These are phyloP conservation scores for Cyrtonyx montezumae DNA, from an alignment of 2,113 vertebrate genomes.

Conservation along the genomic window DNA sequence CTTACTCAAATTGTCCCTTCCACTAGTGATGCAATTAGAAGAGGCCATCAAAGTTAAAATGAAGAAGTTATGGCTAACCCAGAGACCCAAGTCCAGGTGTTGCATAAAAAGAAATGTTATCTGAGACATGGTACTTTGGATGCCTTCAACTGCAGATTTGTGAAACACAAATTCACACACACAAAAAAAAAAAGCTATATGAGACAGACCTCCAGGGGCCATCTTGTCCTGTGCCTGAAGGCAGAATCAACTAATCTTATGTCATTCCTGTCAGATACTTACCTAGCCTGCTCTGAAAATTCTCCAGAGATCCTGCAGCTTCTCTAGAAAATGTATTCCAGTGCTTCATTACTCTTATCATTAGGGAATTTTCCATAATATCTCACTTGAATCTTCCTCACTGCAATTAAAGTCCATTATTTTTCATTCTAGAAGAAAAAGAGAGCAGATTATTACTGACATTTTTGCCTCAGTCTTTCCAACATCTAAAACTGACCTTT, in stretches of 20 bases:
- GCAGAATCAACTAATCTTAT: background rate
- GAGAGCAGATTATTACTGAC: background rate
- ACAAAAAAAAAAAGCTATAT: background rate
- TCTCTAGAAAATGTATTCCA: background rate
- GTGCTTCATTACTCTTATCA: background rate
- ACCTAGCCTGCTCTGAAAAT: background rate
- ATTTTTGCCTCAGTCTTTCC: background rate
- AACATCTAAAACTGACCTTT: background rate
- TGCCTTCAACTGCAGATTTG: background rate
- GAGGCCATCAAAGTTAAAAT: background rate
- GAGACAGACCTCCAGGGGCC: background rate
- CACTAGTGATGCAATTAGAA: background rate
- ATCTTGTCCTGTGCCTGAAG: background rate
- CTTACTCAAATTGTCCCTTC: background rate
- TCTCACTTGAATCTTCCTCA: background rate
- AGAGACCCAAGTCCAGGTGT: background rate
- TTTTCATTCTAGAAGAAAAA: background rate
- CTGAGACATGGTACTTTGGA: background rate
- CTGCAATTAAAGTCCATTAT: background rate
- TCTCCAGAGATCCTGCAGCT: background rate
- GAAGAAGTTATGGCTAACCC: background rate
- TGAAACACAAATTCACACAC: too few relatives aligned
- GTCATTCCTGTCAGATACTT: constrained; percentile 3
- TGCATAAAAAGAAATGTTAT: background rate
- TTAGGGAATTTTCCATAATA: constrained; percentile 5